Conservation (phyloP, 2,113 vertebrate species). For the Brachypodius melanocephalos region DNA sequence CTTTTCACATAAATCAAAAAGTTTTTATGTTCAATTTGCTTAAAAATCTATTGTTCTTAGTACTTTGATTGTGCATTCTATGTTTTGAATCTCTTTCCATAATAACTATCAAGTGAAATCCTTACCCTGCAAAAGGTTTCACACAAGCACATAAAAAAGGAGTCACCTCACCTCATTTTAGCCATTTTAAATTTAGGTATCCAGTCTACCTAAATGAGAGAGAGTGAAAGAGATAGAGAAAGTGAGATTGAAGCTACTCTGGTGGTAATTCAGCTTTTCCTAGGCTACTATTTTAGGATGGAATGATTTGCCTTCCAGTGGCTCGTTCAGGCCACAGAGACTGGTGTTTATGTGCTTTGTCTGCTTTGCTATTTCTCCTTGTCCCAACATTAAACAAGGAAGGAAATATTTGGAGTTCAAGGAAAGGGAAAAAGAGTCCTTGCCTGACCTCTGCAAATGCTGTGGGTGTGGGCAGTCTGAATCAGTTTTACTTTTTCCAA, state of each 20-base stretch:
- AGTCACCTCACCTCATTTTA: conserved; percentile 6
- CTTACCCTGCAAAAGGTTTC: background rate
- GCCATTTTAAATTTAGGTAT: background rate
- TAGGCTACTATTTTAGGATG: conserved; percentile 40
- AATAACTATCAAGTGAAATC: background rate
- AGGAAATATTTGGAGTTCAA: conserved; percentile 56
- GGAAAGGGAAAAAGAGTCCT: conserved; percentile 55
- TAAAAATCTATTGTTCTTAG: background rate
- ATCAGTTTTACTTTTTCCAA: conserved; percentile 30
- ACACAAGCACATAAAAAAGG: background rate
- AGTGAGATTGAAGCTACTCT: background rate
- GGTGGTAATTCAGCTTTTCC: conserved; percentile 23
- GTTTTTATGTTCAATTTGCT: background rate
- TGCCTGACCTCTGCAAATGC: conserved; percentile 35
- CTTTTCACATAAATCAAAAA: background rate
- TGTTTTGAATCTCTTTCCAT: background rate
- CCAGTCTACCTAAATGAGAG: background rate
- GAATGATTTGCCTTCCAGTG: conserved; percentile 24
- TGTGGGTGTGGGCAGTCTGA: conserved; percentile 48
- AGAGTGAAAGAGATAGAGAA: background rate
- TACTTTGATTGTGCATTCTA: background rate
- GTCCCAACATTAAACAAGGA: conserved; percentile 15
- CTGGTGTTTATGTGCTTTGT: conserved; percentile 25
- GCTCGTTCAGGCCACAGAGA: conserved; percentile 26
- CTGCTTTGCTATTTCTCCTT: conserved; percentile 34